Percentiles rank a stretch among this genome's conserved stretches.
These are phyloP conservation scores for Epicauta chinensis DNA, from an alignment of 1,140 invertebrate genomes.

Conservation along the genomic window DNA sequence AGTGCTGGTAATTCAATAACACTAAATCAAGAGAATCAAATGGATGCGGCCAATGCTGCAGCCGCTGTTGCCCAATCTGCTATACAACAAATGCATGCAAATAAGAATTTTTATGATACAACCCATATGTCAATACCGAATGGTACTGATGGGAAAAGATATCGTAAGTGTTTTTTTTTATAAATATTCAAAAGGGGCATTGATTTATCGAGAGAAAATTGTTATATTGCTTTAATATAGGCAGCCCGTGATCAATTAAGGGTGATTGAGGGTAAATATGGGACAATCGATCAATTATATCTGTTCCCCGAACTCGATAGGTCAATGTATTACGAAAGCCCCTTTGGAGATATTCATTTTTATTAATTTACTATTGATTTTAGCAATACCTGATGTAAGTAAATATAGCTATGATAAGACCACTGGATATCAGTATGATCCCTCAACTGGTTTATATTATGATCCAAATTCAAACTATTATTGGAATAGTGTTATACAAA, in stretches of 20 bases:
- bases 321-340: no score
- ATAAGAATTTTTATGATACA: constrained; percentile 39
- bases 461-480: constrained; percentile 92
- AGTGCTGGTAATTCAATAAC: constrained; percentile 52
- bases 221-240: no score
- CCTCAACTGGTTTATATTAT: constrained; percentile 88
- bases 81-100: constrained; percentile 68
- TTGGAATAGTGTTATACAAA: constrained; percentile 81
- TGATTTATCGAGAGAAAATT: no score
- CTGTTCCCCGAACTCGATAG: no score
- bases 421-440: constrained; percentile 96
- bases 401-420: constrained; percentile 92
- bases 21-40: constrained; percentile 52
- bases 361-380: constrained; percentile 35
- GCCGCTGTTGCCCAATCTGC: constrained; percentile 86
- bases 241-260: no score
- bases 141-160: constrained; percentile 58
- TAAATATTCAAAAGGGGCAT: not conserved
- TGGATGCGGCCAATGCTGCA: constrained; percentile 71
- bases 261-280: no score
- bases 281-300: no score
- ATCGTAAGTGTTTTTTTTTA: constrained; percentile 52
- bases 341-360: no score
- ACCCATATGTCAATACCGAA: constrained; percentile 43
- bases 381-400: constrained; percentile 79